Base-by-base conservation (phyloP, 1,140 invertebrate genomes). In the Bombus huntii region DNA sequence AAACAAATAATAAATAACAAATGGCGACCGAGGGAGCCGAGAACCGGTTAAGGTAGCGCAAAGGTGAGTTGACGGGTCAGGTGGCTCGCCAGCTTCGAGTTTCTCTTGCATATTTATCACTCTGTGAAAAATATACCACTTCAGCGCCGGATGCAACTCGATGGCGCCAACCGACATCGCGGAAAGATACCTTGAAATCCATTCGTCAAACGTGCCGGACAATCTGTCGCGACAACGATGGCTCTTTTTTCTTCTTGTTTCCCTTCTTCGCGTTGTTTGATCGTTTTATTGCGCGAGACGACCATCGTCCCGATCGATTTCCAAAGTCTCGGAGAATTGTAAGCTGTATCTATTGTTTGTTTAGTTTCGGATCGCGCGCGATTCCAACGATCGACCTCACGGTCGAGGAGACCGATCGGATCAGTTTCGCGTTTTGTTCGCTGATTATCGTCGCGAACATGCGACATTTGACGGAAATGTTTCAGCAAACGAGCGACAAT, bases 131-230 rank as follows among this genome's bases (percentile, higher is more conserved):
- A 90, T 92, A 90, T 87, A 83, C 85, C 90, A 91, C 86, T 79
- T 91, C 90, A 72, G 39, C 47, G 72, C 53, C 86, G 47, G 31
- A 31, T 34, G 72, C 83, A 75, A 59, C 31, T 75, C 74, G 77
- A 37, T 39, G 42, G 28, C 79, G 47, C 74, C 66, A 37, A 68
- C 34, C 31, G 66, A 31, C 66, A 66, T 31, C 65, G 65, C 13
- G 65, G 85, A 88, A 71, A 90, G 88, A 91, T 91, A 87, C 88
- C 87, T 82, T 87, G 76, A 71, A 82, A 85, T 81, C 90, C 86
- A 93, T 92, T 88, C 88, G 92, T 93, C 92, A 93, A 93, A 92
- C 83, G 70, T 87, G 73, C 88, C 81, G 88, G 76, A 87, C 91
- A 92, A 15, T 66, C n/a, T 66, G n/a, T 66, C 65, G 65, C 65